Percentiles rank a stretch among this genome's conserved stretches.
Conservation (phyloP, 2,888 invertebrate genomes). For the Caenorhabditis japonica region DNA sequence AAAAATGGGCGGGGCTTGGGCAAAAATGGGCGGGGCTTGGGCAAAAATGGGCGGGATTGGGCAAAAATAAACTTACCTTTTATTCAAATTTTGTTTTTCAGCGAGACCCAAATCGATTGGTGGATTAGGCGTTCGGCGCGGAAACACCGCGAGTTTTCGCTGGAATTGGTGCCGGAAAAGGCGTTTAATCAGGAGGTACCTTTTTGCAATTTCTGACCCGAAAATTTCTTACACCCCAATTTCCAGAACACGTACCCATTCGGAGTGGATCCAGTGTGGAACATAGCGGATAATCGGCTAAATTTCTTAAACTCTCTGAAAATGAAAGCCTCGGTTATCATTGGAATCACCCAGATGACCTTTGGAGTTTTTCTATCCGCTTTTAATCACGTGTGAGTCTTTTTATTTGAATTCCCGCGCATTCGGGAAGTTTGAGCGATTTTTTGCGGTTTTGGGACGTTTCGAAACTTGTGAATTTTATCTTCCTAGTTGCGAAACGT, state of each 20-base stretch:
- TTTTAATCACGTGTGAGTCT: constrained; percentile 61
- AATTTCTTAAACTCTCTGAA: constrained; percentile 77
- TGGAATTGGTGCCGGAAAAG: constrained; percentile 35
- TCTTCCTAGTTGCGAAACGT: too few relatives aligned
- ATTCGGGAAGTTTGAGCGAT: too few relatives aligned
- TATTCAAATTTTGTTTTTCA: constrained; percentile 14
- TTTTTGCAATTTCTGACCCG: not conserved
- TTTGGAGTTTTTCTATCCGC: constrained; percentile 75
- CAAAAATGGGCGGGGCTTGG: too few relatives aligned
- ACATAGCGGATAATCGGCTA: constrained; percentile 76
- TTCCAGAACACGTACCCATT: constrained; percentile 77
- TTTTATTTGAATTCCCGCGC: too few relatives aligned
- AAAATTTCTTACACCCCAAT: not conserved
- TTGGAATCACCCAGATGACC: constrained; percentile 75
- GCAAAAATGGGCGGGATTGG: too few relatives aligned
- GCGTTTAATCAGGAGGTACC: constrained; percentile 32
- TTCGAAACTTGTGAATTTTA: too few relatives aligned
- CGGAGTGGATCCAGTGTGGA: constrained; percentile 79
- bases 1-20: too few relatives aligned
- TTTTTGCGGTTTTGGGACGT: too few relatives aligned
- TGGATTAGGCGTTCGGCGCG: constrained; percentile 29
- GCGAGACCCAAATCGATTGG: constrained; percentile 32
- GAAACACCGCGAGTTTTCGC: constrained; percentile 14
- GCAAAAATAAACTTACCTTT: not conserved
- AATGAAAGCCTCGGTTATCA: constrained; percentile 77